Evolutionary conservation across 2,113 vertebrate genomes (phyloP).

Genomic region (Cyanoramphus novaezelandiae): DNA sequence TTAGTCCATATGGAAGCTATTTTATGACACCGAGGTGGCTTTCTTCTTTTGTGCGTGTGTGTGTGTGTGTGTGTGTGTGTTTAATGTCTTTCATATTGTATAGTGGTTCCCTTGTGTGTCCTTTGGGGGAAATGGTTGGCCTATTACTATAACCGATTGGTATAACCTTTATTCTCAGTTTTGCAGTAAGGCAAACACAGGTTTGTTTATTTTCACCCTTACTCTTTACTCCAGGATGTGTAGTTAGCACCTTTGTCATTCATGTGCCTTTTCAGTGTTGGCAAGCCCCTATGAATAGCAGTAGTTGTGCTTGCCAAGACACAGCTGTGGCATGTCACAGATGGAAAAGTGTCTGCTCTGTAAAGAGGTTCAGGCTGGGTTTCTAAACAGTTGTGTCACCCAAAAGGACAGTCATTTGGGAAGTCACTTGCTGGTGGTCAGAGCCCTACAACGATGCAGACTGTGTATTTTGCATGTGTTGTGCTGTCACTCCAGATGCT

Average conservation of each 20-base stretch:
- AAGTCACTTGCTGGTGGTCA: neutral
- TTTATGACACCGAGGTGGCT: neutral
- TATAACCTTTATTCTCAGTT: neutral
- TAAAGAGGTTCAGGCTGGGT: neutral
- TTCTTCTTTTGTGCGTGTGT: neutral
- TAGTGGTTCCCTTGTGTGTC: neutral
- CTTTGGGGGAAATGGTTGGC: neutral
- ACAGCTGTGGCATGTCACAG: neutral
- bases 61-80: neutral
- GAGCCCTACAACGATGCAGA: neutral
- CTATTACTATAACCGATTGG: neutral
- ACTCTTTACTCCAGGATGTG: neutral
- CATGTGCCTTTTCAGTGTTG: neutral
- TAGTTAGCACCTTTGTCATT: neutral
- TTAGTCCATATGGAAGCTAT: slow-evolving; percentile 40
- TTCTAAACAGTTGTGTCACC: neutral
- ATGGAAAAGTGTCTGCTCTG: neutral
- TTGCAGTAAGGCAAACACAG: neutral
- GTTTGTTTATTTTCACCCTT: neutral
- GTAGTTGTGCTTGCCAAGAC: neutral
- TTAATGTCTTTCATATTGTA: slow-evolving; percentile 18
- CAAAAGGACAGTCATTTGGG: neutral
- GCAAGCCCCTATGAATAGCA: neutral
- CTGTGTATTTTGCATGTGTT: accelerated
- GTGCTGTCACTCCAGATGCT: neutral